Percentiles rank a stretch among this genome's conserved stretches.
Conservation (phyloP, 1,140 invertebrate genomes). For the Polyergus mexicanus region DNA sequence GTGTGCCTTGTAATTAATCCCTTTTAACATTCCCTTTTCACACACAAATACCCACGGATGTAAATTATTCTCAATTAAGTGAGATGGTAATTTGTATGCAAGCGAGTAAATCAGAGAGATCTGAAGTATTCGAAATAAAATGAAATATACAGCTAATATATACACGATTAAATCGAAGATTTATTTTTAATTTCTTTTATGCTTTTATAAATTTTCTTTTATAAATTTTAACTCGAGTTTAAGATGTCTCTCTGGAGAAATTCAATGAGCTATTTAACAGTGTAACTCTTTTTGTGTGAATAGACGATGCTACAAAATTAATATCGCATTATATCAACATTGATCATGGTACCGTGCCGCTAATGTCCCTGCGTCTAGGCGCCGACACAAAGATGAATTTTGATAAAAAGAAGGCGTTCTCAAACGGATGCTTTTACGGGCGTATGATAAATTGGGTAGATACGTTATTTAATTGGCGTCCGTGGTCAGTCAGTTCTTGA, state of each 20-base stretch:
- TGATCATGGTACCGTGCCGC: not conserved
- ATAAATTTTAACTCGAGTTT: not conserved
- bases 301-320: slow-evolving; percentile 20
- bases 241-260: not conserved
- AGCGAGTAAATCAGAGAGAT: not conserved
- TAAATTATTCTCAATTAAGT: slow-evolving; percentile 19
- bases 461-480: slow-evolving; percentile 62
- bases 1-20: slow-evolving; percentile 8
- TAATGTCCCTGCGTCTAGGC: slow-evolving; percentile 19
- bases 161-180: not conserved
- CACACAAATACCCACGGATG: not conserved
- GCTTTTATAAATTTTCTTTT: too few species aligned
- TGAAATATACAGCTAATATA: not conserved
- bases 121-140: slow-evolving; percentile 18
- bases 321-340: slow-evolving; percentile 43
- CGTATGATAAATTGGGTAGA: slow-evolving; percentile 58
- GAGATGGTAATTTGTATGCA: not conserved
- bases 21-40: not conserved
- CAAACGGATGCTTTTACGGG: slow-evolving; percentile 47
- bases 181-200: too few species aligned
- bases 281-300: slow-evolving; percentile 7
- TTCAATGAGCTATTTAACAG: not conserved
- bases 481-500: slow-evolving; percentile 54
- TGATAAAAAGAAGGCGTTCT: slow-evolving; percentile 51
- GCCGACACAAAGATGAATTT: slow-evolving; percentile 51